Evolutionary conservation across 2,797 vertebrate species (phyloP), one percentile per base, ranked within the genome.

Genomic region (Borostomias antarcticus): DNA sequence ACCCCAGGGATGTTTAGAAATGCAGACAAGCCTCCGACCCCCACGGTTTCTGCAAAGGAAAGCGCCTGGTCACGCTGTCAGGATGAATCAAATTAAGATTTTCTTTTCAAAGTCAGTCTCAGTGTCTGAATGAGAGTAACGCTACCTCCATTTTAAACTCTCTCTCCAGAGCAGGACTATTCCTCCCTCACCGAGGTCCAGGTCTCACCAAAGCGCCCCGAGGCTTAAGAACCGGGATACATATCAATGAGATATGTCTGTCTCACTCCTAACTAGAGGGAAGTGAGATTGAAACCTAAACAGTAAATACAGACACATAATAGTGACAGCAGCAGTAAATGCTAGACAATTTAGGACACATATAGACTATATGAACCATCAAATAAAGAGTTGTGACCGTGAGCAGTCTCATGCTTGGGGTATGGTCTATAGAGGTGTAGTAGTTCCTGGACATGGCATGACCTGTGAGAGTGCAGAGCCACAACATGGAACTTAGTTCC

Each of bases 81-180:
- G 81, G 78, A 83, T 79, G 69, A 81, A 86, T 76, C 35, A 71
- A 77, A 82, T 82, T 79, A 76, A 64, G 56, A 83, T 78, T 69
- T 58, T 71, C 66, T 77, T 79, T 81, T 81, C 63, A 76, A 85
- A 83, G 75, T 76, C 73, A 69, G 64, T 80, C 72, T 72, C 66
- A 71, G 58, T 69, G 72, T 82, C 73, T 75, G 77, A 75, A 81
- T 69, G 40, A 79, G 76, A 71, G 48, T 57, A 69, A 58, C 74
- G 58, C 62, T 15, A 64, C 72, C 59, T 68, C 68, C 75, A 58
- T 77, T 79, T 76, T 65, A 82, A 75, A 79, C 66, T 70, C 74
- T 68, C 58, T 3, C 54, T 74, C 73, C 74, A 76, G 56, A 68
- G 50, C 43, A 66, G 57, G 17, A 51, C 1, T 13, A 58, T 56